Evolutionary conservation across 2,113 vertebrate genomes (phyloP), one percentile per base, ranked within the genome.

Genomic region (Clarias gariepinus): DNA sequence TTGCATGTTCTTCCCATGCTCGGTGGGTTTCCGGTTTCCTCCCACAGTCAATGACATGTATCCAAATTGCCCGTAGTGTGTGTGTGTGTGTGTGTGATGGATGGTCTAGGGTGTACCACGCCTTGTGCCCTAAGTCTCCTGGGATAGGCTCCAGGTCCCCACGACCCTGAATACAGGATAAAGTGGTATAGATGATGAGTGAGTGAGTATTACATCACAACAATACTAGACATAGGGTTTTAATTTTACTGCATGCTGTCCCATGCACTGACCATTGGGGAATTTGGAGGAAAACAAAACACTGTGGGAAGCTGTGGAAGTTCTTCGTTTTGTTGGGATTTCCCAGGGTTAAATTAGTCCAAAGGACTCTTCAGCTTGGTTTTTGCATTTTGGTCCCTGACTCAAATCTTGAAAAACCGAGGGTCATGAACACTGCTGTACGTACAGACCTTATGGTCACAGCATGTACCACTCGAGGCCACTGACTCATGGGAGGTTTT

Each of bases 401-500:
- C 53, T 83, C 68, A 82, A 28, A 2, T 57, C 21, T 71, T 28
- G 36, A 82, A 76, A 52, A 60, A 73, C 79, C 33, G n/a, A 11
- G 41, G 60, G 57, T 53, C 66, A 57, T 77, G 64, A 60, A 68
- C 57, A 87, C 81, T 41, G 33, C 66, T 69, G 52, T 86, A 81
- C 78, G 19, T 61, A 7, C 23, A 3, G 61, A 69, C 28, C 66
- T 76, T 60, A 64, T 16, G 80, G n/a, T 82, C 79, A 76, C 58
- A 64, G 58, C 28, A 4, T 82, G 81, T 53, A 66, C 25, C 61
- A 66, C 81, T 52, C 5, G 25, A 82, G 81, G 81, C 41, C 25
- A 47, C 61, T 82, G 81, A 64, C 61, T 82, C 81, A 64, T 82
- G 61, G 61, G 61, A 82, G 80, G 60, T 64, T 82, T 82, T 66